Conservation (phyloP, 2,888 invertebrate genomes). For the Hirtodrosophila confusa region DNA sequence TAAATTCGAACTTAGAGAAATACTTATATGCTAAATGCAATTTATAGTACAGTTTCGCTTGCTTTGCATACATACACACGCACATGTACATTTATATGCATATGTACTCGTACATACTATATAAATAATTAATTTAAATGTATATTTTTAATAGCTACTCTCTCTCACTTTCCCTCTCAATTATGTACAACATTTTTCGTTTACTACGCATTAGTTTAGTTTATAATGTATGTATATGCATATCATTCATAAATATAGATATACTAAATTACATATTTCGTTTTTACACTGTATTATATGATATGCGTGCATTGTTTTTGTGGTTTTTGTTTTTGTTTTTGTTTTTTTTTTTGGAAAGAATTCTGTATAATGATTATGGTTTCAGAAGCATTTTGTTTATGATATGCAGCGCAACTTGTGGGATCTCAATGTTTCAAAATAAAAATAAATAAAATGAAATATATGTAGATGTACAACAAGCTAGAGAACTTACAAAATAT, state of each 20-base stretch:
- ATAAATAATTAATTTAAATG: slow-evolving; percentile 56
- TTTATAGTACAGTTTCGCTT: slow-evolving; percentile 68
- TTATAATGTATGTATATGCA: slow-evolving; percentile 30
- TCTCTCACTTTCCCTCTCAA: slow-evolving; percentile 13
- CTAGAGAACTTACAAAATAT: slow-evolving; percentile 1
- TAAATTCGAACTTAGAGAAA: slow-evolving; percentile 70
- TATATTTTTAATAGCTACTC: slow-evolving; percentile 57
- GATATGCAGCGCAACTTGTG: slow-evolving; percentile 55
- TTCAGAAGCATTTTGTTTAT: slow-evolving; percentile 57
- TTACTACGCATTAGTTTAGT: slow-evolving; percentile 17
- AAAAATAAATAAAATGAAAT: too few species aligned
- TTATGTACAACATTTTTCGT: slow-evolving; percentile 59
- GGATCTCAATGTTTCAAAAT: slow-evolving; percentile 1
- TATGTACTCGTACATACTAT: slow-evolving; percentile 11
- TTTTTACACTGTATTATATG: slow-evolving; percentile 72
- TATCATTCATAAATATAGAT: slow-evolving; percentile 35
- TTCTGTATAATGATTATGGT: slow-evolving; percentile 68
- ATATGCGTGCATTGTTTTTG: slow-evolving; percentile 68
- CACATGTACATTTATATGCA: slow-evolving; percentile 3
- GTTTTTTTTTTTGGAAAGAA: slow-evolving; percentile 8
- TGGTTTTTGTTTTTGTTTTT: slow-evolving; percentile 30
- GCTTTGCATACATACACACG: slow-evolving; percentile 39
- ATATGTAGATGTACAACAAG: too few species aligned
- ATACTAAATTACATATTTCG: slow-evolving; percentile 41
- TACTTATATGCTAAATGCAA: slow-evolving; percentile 65